A percentile compares a stretch with the other conserved stretches of the same genome.
Evolutionary conservation across 1,140 invertebrate species (phyloP).

Genomic region (Periplaneta americana): DNA sequence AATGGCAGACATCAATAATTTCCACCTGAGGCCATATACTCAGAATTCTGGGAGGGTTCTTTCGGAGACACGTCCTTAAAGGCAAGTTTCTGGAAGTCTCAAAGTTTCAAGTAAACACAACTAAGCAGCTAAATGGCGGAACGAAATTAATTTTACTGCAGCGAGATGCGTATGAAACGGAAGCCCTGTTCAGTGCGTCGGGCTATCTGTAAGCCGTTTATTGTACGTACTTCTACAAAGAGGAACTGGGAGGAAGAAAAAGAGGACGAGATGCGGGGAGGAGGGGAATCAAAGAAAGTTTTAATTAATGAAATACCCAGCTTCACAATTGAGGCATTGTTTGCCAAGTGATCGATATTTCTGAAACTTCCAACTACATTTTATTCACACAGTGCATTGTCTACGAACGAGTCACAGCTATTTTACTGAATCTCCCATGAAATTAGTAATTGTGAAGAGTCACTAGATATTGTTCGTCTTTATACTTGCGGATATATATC

Average conservation of each 20-base stretch:
- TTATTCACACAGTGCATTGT: neutral
- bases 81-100: too few relatives aligned
- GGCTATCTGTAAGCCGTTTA: neutral
- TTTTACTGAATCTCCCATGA: too few relatives aligned
- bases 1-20: too few relatives aligned
- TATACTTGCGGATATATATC: too few relatives aligned
- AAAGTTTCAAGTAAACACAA: neutral
- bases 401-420: too few relatives aligned
- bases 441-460: too few relatives aligned
- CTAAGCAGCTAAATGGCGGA: neutral
- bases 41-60: too few relatives aligned
- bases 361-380: neutral
- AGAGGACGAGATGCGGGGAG: too few relatives aligned
- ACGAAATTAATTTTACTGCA: neutral
- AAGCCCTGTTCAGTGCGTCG: neutral
- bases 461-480: too few relatives aligned
- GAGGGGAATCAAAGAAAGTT: neutral
- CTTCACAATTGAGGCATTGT: neutral
- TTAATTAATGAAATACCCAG: neutral
- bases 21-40: too few relatives aligned
- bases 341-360: neutral
- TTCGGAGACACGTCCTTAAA: too few relatives aligned
- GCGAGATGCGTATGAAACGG: neutral
- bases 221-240: neutral
- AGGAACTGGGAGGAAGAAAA: too few relatives aligned